These are phyloP conservation scores for Nylanderia fulva DNA, from an alignment of 1,140 invertebrate genomes.

Conservation along the genomic window DNA sequence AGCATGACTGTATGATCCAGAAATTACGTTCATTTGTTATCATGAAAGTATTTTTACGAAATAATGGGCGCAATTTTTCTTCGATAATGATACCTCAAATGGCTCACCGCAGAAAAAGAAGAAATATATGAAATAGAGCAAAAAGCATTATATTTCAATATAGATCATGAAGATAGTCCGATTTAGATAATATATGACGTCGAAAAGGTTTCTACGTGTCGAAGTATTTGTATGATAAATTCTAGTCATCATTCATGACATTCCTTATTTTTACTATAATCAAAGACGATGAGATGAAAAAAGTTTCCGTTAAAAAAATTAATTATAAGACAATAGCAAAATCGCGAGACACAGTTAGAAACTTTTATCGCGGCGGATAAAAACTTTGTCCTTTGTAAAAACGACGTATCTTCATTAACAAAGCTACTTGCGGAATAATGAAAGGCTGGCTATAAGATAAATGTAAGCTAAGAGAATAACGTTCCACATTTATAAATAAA, in stretches of 20 bases:
- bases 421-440: neutral
- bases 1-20: neutral
- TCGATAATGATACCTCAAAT: neutral
- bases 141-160: conserved; percentile 12
- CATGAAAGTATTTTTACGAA: neutral
- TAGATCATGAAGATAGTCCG: neutral
- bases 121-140: neutral
- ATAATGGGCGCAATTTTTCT: neutral
- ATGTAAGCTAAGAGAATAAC: neutral
- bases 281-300: neutral
- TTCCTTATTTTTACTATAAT: neutral
- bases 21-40: neutral
- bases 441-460: neutral
- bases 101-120: neutral
- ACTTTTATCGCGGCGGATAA: neutral
- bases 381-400: neutral
- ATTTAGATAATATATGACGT: conserved; percentile 8
- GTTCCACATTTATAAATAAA: neutral
- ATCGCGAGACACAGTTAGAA: neutral
- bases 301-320: neutral
- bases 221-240: conserved; percentile 14
- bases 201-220: conserved; percentile 6
- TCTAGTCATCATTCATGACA: neutral
- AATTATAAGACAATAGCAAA: neutral
- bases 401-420: neutral